Conservation (phyloP, 2,113 vertebrate species). For the Fukomys damarensis region DNA sequence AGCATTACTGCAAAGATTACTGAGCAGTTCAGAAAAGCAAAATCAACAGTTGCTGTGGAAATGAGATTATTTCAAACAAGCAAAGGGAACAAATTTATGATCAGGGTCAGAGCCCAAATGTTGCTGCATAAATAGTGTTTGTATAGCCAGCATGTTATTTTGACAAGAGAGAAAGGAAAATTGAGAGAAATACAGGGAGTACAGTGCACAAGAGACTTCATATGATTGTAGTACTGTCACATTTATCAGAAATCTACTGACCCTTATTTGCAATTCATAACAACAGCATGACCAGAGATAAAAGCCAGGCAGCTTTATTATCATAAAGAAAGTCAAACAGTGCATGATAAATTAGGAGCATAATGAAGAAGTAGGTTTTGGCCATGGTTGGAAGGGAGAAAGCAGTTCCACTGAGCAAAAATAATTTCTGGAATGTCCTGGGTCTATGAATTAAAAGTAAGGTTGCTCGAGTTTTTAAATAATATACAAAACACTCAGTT, state of each 20-base stretch:
- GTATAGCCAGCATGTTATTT: background rate
- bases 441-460: background rate
- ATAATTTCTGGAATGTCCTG: background rate
- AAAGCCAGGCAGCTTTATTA: background rate
- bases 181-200: background rate
- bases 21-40: background rate
- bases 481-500: background rate
- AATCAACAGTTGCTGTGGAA: conserved; percentile 23
- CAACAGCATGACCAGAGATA: background rate
- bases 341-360: background rate
- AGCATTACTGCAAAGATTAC: background rate
- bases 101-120: background rate
- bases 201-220: background rate
- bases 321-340: background rate
- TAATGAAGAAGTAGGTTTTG: background rate
- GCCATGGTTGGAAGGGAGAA: background rate
- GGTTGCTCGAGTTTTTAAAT: background rate
- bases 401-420: background rate
- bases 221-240: background rate
- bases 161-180: background rate
- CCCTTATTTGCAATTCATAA: background rate
- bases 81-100: background rate
- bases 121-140: background rate
- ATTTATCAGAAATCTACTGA: conserved; percentile 10
- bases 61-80: conserved; percentile 52